phyloP scores from a whole-genome alignment of 2,113 vertebrate species.

The Pseudopipra pipra region DNA sequence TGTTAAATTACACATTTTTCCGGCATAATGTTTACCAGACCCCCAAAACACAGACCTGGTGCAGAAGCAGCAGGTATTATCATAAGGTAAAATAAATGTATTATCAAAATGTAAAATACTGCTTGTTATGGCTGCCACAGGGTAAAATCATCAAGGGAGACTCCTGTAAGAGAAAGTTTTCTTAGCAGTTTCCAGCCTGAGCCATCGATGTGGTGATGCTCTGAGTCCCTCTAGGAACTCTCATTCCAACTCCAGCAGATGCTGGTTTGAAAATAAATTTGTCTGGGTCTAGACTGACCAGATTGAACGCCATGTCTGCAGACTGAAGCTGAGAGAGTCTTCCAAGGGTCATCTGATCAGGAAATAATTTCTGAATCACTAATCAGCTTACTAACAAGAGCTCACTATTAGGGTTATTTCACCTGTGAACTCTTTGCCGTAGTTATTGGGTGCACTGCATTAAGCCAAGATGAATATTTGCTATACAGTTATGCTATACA shows the following conservation, averaged over 20 bases:
- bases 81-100: not conserved
- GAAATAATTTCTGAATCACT: not conserved
- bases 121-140: not conserved
- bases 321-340: not conserved
- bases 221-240: too few species aligned
- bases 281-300: not conserved
- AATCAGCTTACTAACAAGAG: not conserved
- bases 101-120: not conserved
- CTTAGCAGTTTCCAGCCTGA: not conserved
- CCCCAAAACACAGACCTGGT: not conserved
- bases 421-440: not conserved
- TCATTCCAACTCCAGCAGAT: not conserved
- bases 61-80: not conserved
- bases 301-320: not conserved
- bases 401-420: not conserved
- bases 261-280: not conserved
- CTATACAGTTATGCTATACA: not conserved
- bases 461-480: not conserved
- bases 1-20: not conserved
- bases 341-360: not conserved
- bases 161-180: not conserved
- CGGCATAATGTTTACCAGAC: not conserved
- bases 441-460: not conserved
- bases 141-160: not conserved
- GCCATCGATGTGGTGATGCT: accelerated